Conservation (phyloP, 2,797 vertebrate genomes). For the Hydrophis major region DNA sequence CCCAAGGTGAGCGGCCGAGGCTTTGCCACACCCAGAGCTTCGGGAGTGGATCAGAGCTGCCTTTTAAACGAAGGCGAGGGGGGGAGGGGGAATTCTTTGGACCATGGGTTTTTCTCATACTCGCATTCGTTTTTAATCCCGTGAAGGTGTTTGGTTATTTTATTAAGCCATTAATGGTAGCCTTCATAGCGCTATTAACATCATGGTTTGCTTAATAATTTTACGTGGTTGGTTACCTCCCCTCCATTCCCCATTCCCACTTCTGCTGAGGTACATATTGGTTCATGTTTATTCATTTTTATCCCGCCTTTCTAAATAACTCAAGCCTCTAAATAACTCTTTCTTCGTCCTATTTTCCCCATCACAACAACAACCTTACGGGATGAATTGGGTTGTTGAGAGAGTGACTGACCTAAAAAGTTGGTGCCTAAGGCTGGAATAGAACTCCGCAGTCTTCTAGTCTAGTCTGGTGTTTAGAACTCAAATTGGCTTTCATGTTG, state of each 20-base stretch:
- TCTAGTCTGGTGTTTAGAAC: background rate
- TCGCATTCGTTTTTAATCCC: background rate
- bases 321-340: background rate
- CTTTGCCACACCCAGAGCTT: background rate
- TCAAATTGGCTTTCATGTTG: background rate
- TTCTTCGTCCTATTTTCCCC: no score
- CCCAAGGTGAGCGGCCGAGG: background rate
- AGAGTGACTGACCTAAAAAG: background rate
- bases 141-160: background rate
- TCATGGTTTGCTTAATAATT: background rate
- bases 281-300: background rate
- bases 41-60: background rate
- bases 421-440: no score
- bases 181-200: background rate
- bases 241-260: no score
- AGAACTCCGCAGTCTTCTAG: background rate
- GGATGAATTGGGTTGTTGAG: background rate
- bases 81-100: background rate
- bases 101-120: background rate
- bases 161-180: background rate
- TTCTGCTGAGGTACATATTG: background rate
- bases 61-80: no score
- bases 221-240: background rate
- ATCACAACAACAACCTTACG: background rate
- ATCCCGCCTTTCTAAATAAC: background rate